These are phyloP conservation scores for Spodoptera littoralis DNA, from an alignment of 2,888 invertebrate genomes.

Conservation along the genomic window DNA sequence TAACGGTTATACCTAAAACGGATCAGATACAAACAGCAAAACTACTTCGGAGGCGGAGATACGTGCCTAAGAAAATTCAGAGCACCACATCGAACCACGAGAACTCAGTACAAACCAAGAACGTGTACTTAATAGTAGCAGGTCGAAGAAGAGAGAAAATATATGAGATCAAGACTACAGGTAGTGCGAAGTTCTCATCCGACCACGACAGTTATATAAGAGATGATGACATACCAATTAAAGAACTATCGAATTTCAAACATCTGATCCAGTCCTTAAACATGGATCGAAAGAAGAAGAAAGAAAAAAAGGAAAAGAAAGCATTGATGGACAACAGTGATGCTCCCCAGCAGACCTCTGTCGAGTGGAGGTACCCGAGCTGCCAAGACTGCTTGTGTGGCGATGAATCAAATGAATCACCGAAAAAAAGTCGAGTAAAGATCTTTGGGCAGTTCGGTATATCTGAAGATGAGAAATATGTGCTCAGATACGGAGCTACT, in stretches of 20 bases:
- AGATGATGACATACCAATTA: slow-evolving; percentile 63
- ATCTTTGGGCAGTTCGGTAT: slow-evolving; percentile 77
- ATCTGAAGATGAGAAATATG: slow-evolving; percentile 72
- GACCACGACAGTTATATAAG: slow-evolving; percentile 46
- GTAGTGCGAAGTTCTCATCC: slow-evolving; percentile 67
- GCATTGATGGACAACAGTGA: slow-evolving; percentile 6
- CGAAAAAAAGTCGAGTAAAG: slow-evolving; percentile 66
- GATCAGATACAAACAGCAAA: slow-evolving; percentile 58
- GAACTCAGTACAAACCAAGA: slow-evolving; percentile 66
- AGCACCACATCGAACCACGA: slow-evolving; percentile 69
- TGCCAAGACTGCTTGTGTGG: slow-evolving; percentile 11
- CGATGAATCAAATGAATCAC: background rate
- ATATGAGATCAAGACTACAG: slow-evolving; percentile 72
- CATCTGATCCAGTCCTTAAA: slow-evolving; percentile 67
- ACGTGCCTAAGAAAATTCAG: slow-evolving; percentile 58
- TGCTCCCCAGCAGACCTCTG: background rate
- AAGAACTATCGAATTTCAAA: slow-evolving; percentile 60
- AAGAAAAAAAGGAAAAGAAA: slow-evolving; percentile 50
- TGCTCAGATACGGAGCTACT: slow-evolving; percentile 77
- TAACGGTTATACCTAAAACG: slow-evolving; percentile 72
- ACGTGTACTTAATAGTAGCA: slow-evolving; percentile 67
- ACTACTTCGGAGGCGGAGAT: slow-evolving; percentile 58
- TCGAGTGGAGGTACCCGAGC: slow-evolving; percentile 4
- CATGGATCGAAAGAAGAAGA: slow-evolving; percentile 73
- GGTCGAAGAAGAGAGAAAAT: slow-evolving; percentile 68